Evolutionary conservation across 2,888 invertebrate species (phyloP), one percentile per base, ranked within the genome.

Genomic region (Drosophila cognata): DNA sequence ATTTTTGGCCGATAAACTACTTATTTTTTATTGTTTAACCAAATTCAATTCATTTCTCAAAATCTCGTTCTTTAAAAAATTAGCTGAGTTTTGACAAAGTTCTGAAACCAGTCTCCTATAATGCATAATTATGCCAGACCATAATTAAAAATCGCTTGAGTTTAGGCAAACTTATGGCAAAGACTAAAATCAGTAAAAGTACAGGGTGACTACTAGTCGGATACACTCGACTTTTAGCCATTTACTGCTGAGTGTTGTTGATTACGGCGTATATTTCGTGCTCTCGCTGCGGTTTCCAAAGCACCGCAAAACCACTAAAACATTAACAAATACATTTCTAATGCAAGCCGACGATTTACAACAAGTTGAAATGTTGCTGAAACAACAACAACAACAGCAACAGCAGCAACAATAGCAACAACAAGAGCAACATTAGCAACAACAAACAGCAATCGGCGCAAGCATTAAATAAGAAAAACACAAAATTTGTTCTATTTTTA

Each of bases 261-360:
- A 48, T 52, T 63, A 62, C 53, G 56, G 74, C 77, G 72, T 74
- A 88, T 79, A 88, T 75, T 83, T 86, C 60, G 67, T 82, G 80
- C 61, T 56, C 64, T 77, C 53, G 71, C 64, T 84, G 79, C 60
- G 82, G 85, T 88, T 86, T 82, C 71, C 71, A 75, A 80, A 77
- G 77, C 85, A 89, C 69, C 75, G 88, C 85, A 77, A 71, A 84
- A 77, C 72, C 77, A 72, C 79, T 77, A 74, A 75, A 81, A 90
- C 86, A 89, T 89, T 88, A 89, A 90, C 90, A 91, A 91, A 91
- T 87, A 82, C 58, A 83, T 90, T 89, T 86, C 86, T 90, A 91
- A 91, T 91, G 91, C 86, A 92, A 89, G 81, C 83, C 81, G 84
- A 90, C 82, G 84, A 91, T 91, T 91, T 91, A 89, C 89, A 91